These are phyloP conservation scores for Hyles euphorbiae DNA, from an alignment of 1,140 invertebrate species.

Conservation along the genomic window DNA sequence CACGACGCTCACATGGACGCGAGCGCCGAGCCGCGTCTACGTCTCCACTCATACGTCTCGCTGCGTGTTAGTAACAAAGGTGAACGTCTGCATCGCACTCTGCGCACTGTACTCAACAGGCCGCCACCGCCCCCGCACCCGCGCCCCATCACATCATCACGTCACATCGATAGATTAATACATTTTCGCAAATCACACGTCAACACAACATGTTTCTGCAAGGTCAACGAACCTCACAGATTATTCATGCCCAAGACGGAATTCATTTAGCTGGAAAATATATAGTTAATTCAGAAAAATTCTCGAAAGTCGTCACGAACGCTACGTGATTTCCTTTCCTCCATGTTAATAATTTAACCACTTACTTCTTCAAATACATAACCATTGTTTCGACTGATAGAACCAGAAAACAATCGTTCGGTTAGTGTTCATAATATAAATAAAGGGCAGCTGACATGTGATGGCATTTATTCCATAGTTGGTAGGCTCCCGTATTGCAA, in stretches of 20 bases:
- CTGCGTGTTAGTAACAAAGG: constrained; percentile 8
- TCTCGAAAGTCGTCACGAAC: constrained; percentile 41
- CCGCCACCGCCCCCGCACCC: neutral
- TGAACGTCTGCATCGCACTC: constrained; percentile 16
- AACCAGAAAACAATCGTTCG: constrained; percentile 55
- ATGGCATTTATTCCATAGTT: constrained; percentile 69
- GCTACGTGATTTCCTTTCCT: constrained; percentile 61
- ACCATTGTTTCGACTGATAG: constrained; percentile 52
- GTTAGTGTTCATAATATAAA: constrained; percentile 51
- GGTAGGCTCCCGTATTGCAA: constrained; percentile 58
- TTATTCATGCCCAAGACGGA: constrained; percentile 7
- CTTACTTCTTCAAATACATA: constrained; percentile 38
- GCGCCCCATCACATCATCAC: neutral
- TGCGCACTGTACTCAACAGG: constrained; percentile 11
- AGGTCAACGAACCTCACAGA: constrained; percentile 35
- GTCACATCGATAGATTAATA: constrained; percentile 5
- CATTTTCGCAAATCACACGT: constrained; percentile 1
- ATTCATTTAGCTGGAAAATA: constrained; percentile 25
- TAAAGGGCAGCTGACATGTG: constrained; percentile 48
- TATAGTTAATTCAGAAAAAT: constrained; percentile 25
- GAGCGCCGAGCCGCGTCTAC: constrained; percentile 7
- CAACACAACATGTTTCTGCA: constrained; percentile 3
- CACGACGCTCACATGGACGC: constrained; percentile 14
- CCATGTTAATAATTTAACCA: constrained; percentile 30
- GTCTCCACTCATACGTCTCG: neutral